Conservation (phyloP, 2,797 vertebrate species). For the Ceryle rudis region DNA sequence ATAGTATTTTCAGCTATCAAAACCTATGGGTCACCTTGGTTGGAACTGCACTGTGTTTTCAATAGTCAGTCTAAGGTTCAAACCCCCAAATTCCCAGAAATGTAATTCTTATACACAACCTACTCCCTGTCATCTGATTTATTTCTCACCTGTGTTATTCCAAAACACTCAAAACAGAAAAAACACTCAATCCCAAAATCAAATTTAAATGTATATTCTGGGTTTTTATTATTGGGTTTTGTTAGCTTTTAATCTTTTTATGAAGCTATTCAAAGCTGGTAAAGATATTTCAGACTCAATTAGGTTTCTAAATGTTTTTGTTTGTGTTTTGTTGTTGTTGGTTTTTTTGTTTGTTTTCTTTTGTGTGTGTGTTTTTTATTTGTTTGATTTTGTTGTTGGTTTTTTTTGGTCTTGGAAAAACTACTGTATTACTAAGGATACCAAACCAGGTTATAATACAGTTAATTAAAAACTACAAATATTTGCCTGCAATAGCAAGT, state of each 20-base stretch:
- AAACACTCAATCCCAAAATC: background rate
- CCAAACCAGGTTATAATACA: background rate
- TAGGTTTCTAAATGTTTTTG: background rate
- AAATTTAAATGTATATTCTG: background rate
- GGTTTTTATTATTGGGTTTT: background rate
- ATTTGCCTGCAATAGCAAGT: background rate
- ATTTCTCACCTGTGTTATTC: background rate
- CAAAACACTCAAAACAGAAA: background rate
- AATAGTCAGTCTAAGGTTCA: background rate
- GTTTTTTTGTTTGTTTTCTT: too few species aligned
- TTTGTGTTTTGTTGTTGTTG: too few species aligned
- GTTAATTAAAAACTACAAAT: background rate
- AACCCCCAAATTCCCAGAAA: background rate
- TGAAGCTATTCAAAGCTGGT: background rate
- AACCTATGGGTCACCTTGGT: background rate
- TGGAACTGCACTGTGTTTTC: background rate
- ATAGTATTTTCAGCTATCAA: background rate
- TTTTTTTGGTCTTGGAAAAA: background rate
- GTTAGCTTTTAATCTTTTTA: background rate
- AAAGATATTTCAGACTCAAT: background rate
- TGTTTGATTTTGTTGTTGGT: too few species aligned
- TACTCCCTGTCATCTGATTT: background rate
- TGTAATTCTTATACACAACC: background rate
- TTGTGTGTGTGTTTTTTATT: too few species aligned
- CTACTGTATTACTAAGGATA: background rate